Conservation (phyloP, 1,140 invertebrate species). For the Hylaeus volcanicus region DNA sequence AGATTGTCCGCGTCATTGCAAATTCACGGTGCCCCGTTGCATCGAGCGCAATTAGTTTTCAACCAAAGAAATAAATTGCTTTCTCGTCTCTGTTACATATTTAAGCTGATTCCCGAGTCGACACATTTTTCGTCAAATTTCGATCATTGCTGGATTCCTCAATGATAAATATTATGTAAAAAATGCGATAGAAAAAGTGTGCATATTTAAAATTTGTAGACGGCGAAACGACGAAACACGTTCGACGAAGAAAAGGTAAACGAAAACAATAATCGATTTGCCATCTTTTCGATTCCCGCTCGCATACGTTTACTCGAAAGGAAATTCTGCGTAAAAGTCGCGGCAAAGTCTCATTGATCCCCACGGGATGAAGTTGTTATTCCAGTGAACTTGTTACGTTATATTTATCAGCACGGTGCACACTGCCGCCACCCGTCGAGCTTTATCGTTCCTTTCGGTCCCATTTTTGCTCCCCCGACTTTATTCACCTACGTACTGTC, state of each 20-base stretch:
- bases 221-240: too few species aligned
- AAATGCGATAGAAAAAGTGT: too few species aligned
- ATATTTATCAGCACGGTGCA: conserved; percentile 77
- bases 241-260: not conserved
- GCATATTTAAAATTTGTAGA: too few species aligned
- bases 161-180: too few species aligned
- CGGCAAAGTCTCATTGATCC: conserved; percentile 74
- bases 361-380: conserved; percentile 76
- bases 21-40: conserved; percentile 42
- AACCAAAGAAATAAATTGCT: conserved; percentile 9
- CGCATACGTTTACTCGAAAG: conserved; percentile 59
- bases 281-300: conserved; percentile 49
- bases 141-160: too few species aligned
- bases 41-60: conserved; percentile 32
- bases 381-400: conserved; percentile 78
- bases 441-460: conserved; percentile 63
- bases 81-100: not conserved
- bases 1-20: conserved; percentile 57
- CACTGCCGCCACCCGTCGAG: conserved; percentile 61
- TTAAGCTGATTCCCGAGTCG: not conserved
- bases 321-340: conserved; percentile 65
- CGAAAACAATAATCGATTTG: conserved; percentile 35
- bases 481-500: conserved; percentile 55
- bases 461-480: conserved; percentile 55
- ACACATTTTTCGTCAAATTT: not conserved